Base-by-base conservation (phyloP, 2,797 vertebrate genomes). In the Acanthopagrus latus region DNA sequence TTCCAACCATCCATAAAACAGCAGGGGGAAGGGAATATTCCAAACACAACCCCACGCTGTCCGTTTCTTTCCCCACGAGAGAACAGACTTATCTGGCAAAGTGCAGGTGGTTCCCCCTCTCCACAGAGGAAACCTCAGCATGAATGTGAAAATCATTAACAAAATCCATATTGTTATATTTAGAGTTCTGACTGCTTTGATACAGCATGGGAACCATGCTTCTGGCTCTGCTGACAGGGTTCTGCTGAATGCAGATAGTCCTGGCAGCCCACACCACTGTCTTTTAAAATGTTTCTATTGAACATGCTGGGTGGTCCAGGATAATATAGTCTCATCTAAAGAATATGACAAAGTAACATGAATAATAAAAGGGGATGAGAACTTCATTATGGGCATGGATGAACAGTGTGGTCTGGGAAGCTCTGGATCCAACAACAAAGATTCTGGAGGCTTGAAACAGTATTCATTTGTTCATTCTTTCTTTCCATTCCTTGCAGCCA, bases 141-240 rank as follows among this genome's bases (percentile, higher is more conserved):
- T 75, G 88, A 85, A 91, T 90, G 91, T 88, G 83, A 93, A 92
- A 90, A 83, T 71, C 90, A 89, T 92, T 87, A 88, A 83, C 82
- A 86, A 64, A 79, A 72, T 83, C 78, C 78, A 81, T 59, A 76
- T 58, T 84, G 83, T 89, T 92, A 84, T 90, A 80, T 80, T 88
- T 88, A 65, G 71, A 74, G 78, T 52, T 64, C 50, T 74, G 21
- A 81, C 69, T 87, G 77, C 88, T 70, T 86, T 29, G 69, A 81
- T 69, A 21, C 74, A 82, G 74, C 88, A 77, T 84, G 85, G 78
- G 86, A 91, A 89, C 57, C 3, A 16, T 74, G 82, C 74, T 58
- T 60, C 67, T 86, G 77, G 83, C 72, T 75, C 62, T 43, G 71
- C 60, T 63, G 73, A 56, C 73, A 41, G 78, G 59, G 62, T 78